phyloP scores from a whole-genome alignment of 2,113 vertebrate genomes.

The Nycticorax nycticorax region DNA sequence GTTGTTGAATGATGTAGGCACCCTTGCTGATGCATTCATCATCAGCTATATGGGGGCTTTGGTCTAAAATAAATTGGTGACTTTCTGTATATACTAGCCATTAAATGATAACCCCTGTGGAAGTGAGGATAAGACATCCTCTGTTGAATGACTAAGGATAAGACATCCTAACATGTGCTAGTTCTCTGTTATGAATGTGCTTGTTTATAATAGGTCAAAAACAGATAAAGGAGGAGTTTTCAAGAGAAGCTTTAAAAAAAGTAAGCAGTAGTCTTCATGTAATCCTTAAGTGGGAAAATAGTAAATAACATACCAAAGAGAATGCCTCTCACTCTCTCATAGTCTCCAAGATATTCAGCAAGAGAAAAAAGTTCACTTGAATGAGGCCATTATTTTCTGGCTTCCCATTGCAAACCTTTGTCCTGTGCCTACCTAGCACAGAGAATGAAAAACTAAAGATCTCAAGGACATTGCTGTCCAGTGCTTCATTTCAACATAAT shows the following conservation, averaged over 20 bases:
- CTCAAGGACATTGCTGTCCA: background rate
- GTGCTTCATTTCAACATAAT: background rate
- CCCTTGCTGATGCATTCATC: background rate
- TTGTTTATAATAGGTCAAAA: background rate
- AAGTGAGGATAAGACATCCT: background rate
- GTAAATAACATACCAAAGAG: background rate
- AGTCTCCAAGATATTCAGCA: background rate
- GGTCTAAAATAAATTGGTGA: background rate
- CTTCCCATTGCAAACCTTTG: background rate
- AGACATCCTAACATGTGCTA: too few relatives aligned
- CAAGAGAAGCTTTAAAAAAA: background rate
- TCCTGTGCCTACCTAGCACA: background rate
- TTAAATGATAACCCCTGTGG: background rate
- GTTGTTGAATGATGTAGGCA: background rate
- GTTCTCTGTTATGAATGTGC: background rate
- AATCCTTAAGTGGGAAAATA: background rate
- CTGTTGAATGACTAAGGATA: rapidly evolving
- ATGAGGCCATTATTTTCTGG: background rate
- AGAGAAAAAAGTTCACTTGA: background rate
- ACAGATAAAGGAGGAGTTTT: background rate
- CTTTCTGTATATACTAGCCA: background rate
- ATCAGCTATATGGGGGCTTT: background rate
- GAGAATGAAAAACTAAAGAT: background rate
- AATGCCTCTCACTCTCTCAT: background rate
- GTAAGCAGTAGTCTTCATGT: background rate